Evolutionary conservation across 2,113 vertebrate genomes (phyloP).

Genomic region (Peucedramus taeniatus): DNA sequence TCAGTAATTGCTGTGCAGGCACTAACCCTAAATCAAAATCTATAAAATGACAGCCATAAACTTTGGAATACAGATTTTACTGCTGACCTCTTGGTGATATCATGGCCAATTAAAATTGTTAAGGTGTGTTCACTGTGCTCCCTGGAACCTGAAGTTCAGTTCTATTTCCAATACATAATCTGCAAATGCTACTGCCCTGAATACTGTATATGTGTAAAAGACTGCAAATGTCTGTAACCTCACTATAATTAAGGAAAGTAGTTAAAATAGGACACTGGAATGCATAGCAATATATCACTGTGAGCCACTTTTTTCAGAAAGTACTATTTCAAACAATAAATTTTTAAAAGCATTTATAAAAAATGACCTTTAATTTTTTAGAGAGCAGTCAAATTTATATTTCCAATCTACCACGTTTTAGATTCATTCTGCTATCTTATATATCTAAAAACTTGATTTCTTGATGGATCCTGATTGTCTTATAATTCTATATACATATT

Average conservation of each 20-base stretch:
- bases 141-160: not conserved
- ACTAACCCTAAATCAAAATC: slow-evolving; percentile 13
- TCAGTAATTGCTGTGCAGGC: not conserved
- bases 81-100: not conserved
- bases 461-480: not conserved
- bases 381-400: not conserved
- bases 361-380: not conserved
- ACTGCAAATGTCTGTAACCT: not conserved
- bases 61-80: not conserved
- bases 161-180: not conserved
- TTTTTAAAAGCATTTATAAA: not conserved
- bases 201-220: not conserved
- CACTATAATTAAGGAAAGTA: not conserved
- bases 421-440: not conserved
- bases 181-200: not conserved
- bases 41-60: slow-evolving; percentile 14
- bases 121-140: not conserved
- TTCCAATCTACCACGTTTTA: not conserved
- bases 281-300: not conserved
- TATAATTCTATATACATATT: not conserved
- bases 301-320: not conserved
- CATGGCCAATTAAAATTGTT: not conserved
- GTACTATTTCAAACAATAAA: not conserved
- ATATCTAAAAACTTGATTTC: not conserved
- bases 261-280: not conserved